These are phyloP conservation scores for Anser brachyrhynchus DNA, from an alignment of 2,113 vertebrate genomes.

Conservation along the genomic window DNA sequence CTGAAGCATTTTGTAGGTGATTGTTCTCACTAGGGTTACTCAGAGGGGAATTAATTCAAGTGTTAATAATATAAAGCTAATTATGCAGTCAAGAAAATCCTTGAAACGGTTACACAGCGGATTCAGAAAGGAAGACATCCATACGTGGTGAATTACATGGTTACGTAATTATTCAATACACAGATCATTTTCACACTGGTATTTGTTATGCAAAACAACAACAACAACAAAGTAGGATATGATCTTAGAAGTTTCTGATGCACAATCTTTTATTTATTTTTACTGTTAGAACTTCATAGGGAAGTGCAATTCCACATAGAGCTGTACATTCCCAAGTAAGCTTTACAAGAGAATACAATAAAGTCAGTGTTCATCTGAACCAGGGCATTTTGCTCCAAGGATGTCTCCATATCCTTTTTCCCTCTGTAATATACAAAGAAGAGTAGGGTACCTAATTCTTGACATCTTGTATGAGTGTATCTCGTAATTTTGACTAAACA, in stretches of 20 bases:
- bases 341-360: background rate
- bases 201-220: background rate
- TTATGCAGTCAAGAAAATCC: background rate
- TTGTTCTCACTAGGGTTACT: background rate
- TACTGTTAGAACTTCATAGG: background rate
- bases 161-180: background rate
- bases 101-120: background rate
- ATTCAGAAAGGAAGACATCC: background rate
- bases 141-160: background rate
- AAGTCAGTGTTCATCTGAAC: background rate
- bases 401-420: background rate
- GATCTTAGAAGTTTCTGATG: background rate
- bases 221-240: background rate
- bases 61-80: background rate
- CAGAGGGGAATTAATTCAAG: background rate
- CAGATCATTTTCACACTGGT: background rate
- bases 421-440: background rate
- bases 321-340: background rate
- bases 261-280: background rate
- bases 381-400: background rate
- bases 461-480: background rate
- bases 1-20: background rate
- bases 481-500: background rate
- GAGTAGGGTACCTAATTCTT: background rate
- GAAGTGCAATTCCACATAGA: background rate